A percentile compares a stretch with the other conserved stretches of the same genome.
These are phyloP conservation scores for Gymnocheta viridis DNA, from an alignment of 2,888 invertebrate genomes.

Conservation along the genomic window DNA sequence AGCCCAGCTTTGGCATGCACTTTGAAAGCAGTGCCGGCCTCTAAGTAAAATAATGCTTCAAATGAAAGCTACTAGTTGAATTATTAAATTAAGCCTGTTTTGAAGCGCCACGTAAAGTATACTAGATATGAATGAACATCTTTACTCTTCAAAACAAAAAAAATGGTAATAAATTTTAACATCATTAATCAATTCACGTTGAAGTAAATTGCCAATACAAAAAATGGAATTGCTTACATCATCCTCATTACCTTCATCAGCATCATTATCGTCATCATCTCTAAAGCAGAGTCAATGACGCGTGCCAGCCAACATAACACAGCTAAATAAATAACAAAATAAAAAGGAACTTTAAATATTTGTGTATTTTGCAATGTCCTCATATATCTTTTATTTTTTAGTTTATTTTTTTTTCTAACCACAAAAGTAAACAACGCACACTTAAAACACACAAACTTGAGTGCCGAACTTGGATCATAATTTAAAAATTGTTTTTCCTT, in stretches of 20 bases:
- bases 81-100: no score
- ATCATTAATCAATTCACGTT: constrained; percentile 44
- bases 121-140: no score
- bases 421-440: neutral
- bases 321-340: constrained; percentile 42
- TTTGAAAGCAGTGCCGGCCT: no score
- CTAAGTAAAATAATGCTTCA: no score
- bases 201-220: constrained; percentile 16
- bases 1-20: no score
- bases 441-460: neutral
- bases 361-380: constrained; percentile 16
- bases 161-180: constrained; percentile 14
- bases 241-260: constrained; percentile 11
- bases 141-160: neutral
- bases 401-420: neutral
- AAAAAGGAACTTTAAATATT: constrained; percentile 44
- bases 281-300: constrained; percentile 12
- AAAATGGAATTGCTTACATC: constrained; percentile 13
- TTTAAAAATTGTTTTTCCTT: neutral
- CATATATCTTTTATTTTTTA: constrained; percentile 37
- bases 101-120: no score
- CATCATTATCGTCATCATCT: neutral
- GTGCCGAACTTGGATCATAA: neutral
- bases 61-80: no score
- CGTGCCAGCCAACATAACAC: constrained; percentile 33